Evolutionary conservation across 2,113 vertebrate genomes (phyloP).

Genomic region (Lathamus discolor): DNA sequence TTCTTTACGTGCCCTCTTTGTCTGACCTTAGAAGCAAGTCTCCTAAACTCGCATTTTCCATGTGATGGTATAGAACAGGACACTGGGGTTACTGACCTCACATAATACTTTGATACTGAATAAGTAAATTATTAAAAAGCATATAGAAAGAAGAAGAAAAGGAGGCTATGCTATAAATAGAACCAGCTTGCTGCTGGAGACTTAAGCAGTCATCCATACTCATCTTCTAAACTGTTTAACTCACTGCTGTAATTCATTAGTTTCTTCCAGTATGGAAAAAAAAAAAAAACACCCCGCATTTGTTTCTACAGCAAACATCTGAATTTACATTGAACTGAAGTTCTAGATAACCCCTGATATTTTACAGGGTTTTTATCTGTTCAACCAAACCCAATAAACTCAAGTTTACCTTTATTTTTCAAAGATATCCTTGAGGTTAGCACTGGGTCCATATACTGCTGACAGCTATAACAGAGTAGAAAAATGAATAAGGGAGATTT

Average conservation of each 20-base stretch:
- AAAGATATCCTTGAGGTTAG: background rate
- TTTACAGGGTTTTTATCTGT: background rate
- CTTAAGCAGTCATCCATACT: background rate
- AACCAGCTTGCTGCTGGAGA: background rate
- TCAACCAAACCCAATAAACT: background rate
- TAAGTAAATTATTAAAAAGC: slow-evolving; percentile 29
- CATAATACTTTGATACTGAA: background rate
- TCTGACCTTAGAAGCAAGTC: background rate
- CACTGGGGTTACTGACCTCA: background rate
- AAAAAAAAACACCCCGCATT: background rate
- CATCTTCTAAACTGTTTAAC: slow-evolving; percentile 50
- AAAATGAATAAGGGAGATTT: slow-evolving; percentile 53
- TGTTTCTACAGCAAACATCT: background rate
- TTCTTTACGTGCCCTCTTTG: background rate
- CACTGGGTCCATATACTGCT: background rate
- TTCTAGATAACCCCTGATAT: background rate
- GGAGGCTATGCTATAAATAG: background rate
- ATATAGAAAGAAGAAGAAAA: background rate
- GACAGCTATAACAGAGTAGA: background rate
- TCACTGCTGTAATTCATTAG: background rate
- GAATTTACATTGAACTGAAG: background rate
- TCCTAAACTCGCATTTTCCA: background rate
- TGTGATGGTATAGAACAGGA: background rate
- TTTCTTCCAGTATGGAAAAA: background rate
- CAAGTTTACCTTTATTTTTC: background rate